Percentiles rank a stretch among this genome's conserved stretches.
These are phyloP conservation scores for Antedon mediterranea DNA, from an alignment of 53 echinoderm and acorn worm species.

Conservation along the genomic window DNA sequence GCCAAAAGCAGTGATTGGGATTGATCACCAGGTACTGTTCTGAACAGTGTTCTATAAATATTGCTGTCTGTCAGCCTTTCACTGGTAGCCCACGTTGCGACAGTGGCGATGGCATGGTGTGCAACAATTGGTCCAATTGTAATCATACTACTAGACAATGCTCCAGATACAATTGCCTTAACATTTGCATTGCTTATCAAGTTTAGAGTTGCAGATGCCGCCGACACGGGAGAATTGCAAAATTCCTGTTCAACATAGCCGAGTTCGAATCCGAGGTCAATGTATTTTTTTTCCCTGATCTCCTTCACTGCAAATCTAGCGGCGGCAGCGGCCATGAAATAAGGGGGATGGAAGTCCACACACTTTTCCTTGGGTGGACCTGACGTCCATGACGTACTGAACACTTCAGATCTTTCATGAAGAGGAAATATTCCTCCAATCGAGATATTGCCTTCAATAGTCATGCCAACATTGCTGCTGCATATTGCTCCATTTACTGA, in stretches of 20 bases:
- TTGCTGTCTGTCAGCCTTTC: conserved; percentile 49
- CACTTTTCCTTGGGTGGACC: background rate
- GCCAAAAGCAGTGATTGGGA: conserved; percentile 61
- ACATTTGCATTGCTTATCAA: background rate
- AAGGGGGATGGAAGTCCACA: background rate
- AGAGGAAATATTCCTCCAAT: background rate
- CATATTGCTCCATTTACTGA: background rate
- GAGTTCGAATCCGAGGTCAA: background rate
- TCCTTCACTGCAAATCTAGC: background rate
- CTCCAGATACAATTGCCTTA: background rate
- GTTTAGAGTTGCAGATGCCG: background rate
- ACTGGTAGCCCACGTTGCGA: conserved; percentile 33
- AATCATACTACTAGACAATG: background rate
- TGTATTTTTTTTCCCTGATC: background rate
- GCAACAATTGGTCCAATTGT: background rate
- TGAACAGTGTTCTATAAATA: conserved; percentile 58
- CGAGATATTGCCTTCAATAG: background rate
- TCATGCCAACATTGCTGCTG: background rate
- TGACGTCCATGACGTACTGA: background rate
- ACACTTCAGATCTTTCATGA: background rate
- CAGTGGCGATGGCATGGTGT: background rate
- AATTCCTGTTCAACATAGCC: background rate
- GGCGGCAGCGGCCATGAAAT: background rate
- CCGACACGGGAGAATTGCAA: background rate
- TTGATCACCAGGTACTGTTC: conserved; percentile 57